Conservation (phyloP, 2,797 vertebrate species). For the Ctenopoma kingsleyae region DNA sequence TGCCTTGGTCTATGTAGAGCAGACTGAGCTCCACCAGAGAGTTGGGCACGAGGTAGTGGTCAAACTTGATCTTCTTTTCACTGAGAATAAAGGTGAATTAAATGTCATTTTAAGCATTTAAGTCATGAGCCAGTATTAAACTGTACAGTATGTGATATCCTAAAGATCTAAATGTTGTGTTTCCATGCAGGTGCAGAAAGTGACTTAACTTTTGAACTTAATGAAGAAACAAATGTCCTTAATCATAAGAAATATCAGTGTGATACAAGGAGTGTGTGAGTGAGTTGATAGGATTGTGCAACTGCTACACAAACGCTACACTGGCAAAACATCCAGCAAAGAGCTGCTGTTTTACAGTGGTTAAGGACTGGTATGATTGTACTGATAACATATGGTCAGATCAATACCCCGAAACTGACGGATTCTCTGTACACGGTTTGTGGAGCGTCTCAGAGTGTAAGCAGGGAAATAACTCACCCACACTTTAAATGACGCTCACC, state of each 20-base stretch:
- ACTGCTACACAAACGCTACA: conserved; percentile 36
- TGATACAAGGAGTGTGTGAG: not conserved
- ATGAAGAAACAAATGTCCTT: not conserved
- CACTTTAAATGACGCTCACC: conserved; percentile 54
- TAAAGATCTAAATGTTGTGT: not conserved
- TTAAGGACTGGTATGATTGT: too few relatives aligned
- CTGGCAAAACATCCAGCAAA: not conserved
- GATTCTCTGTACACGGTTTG: too few relatives aligned
- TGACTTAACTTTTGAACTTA: not conserved
- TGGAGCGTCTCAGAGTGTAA: too few relatives aligned
- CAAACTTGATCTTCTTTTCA: conserved; percentile 88
- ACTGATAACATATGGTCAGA: too few relatives aligned
- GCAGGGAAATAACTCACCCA: not conserved
- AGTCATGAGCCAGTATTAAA: not conserved
- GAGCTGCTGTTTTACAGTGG: not conserved
- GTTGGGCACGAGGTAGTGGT: conserved; percentile 90
- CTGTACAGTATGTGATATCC: not conserved
- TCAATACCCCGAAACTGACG: too few relatives aligned
- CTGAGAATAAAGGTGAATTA: conserved; percentile 58
- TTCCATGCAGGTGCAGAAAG: not conserved
- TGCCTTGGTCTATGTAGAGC: conserved; percentile 82
- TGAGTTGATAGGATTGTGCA: conserved; percentile 6
- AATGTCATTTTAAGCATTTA: not conserved
- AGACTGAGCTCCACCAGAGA: conserved; percentile 86
- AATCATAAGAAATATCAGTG: not conserved